Evolutionary conservation across 2,797 vertebrate species (phyloP).

Genomic region (Sciurus vulgaris): DNA sequence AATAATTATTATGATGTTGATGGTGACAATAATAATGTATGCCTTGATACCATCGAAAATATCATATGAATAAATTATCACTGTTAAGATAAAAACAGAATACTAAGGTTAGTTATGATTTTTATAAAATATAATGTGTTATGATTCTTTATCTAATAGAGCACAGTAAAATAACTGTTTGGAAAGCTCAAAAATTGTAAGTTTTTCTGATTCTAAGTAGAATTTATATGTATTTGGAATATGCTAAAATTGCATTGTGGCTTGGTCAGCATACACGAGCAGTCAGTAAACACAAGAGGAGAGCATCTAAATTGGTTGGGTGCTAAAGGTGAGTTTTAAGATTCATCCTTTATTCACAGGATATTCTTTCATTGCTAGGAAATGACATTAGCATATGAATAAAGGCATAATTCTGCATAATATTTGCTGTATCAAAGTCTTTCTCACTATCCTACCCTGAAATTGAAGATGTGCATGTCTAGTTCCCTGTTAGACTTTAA

Average conservation of each 20-base stretch:
- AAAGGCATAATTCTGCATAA: not conserved
- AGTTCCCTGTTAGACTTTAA: not conserved
- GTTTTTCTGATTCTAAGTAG: conserved; percentile 29
- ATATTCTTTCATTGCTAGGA: not conserved
- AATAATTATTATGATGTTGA: conserved; percentile 2
- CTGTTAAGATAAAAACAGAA: conserved; percentile 35
- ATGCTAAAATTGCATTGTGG: not conserved
- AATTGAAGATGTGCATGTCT: not conserved
- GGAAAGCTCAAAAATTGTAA: conserved; percentile 2
- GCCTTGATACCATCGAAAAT: not conserved
- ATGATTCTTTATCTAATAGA: not conserved
- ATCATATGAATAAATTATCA: not conserved
- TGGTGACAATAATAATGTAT: not conserved
- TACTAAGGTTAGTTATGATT: not conserved
- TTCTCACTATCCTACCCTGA: not conserved
- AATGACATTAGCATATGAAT: not conserved
- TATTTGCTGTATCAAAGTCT: not conserved
- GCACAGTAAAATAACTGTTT: not conserved
- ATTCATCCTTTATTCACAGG: not conserved
- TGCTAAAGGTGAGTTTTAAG: not conserved
- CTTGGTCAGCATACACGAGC: not conserved
- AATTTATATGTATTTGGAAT: not conserved
- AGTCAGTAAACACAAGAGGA: not conserved
- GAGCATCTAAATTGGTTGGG: not conserved
- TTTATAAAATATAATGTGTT: not conserved